Evolutionary conservation across 2,888 invertebrate species (phyloP), one percentile per base, ranked within the genome.

Genomic region (Tetheella fluctuosa): DNA sequence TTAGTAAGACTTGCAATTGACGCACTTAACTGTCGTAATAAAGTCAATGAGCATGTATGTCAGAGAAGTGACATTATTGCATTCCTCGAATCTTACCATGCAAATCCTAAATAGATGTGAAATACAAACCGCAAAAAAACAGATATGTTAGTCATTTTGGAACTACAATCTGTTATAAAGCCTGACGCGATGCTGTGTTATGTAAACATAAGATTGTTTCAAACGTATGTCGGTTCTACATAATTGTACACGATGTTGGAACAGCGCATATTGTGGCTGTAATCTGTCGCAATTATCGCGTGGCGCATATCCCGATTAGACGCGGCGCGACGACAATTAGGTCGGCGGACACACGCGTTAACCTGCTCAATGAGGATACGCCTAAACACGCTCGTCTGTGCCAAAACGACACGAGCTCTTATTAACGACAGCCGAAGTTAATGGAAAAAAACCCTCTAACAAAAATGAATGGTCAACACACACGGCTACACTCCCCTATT

Each of bases 221-320:
- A 37, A 42, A 64, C 54, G 62, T 54, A 28, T 57, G 25, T 68
- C 67, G 67, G 64, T 60, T 48, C 48, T 58, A 53, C 62, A 57
- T 20, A 57, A 62, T 60, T 39, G 48, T 58, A 56, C 62, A 54
- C 17, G 58, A 20, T 64, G 60, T 72, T 63, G 70, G 70, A 68
- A 72, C 68, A 70, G 63, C 64, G 67, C 62, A 52, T 68, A 65
- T 63, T 73, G 68, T 65, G 66, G 74, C 79, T 79, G 86, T 83
- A 86, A 86, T 90, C 88, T 87, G 87, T 79, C 87, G 88, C 92
- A 93, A 93, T 93, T 93, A 93, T 92, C 86, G 83, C 90, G 80
- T 88, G 89, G 86, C 90, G 89, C 91, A 90, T 92, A 91, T 93
- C 92, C 92, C 89, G 91, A 91, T 93, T 93, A 92, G 89, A 80